Base-by-base conservation (phyloP, 2,113 vertebrate species). In the Aphyosemion australe region DNA sequence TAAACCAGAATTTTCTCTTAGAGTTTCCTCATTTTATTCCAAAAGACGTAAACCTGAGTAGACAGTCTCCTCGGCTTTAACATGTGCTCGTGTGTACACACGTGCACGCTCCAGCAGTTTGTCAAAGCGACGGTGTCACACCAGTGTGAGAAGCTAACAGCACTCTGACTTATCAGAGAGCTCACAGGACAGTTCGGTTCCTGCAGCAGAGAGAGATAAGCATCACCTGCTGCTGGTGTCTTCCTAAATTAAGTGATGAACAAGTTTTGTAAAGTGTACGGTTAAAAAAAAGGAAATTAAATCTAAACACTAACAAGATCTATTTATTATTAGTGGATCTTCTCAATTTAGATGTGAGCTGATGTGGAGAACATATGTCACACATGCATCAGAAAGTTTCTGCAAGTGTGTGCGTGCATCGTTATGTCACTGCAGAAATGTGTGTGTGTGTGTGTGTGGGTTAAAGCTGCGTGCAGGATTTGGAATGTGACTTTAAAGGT, bases 1-100 rank as follows among this genome's bases (percentile, higher is more conserved):
- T 52, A 32, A 76, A 68, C 46, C 26, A 37, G 62, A 64, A 76
- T 2, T 72, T 62, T 60, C 71, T 80, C 37, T 60, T 39, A 86
- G 73, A 62, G 64, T 76, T 91, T 90, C 87, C 83, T 90, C 82
- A 77, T 90, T 90, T 90, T 60, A 85, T 80, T 83, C 61, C 61
- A 56, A 61, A 71, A 87, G 76, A 86, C 87, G 89, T 87, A 69
- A 76, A 73, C 53, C 74, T 71, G 56, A 69, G 76, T 54, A 32
- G 57, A 71, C 71, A 82, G 72, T 75, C 83, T 82, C 87, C 72
- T 57, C 11, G 16, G 47, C 50, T 13, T 26, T 67, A 81, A 79
- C 49, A 18, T 47, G 31, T 74, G 69, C 73, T 48, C 62, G 10
- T 41, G 52, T 13, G 48, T 7, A 48, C 20, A 69, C 63, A 80